These are phyloP conservation scores for Muscicapa adusta DNA, from an alignment of 2,113 vertebrate genomes.

Conservation along the genomic window DNA sequence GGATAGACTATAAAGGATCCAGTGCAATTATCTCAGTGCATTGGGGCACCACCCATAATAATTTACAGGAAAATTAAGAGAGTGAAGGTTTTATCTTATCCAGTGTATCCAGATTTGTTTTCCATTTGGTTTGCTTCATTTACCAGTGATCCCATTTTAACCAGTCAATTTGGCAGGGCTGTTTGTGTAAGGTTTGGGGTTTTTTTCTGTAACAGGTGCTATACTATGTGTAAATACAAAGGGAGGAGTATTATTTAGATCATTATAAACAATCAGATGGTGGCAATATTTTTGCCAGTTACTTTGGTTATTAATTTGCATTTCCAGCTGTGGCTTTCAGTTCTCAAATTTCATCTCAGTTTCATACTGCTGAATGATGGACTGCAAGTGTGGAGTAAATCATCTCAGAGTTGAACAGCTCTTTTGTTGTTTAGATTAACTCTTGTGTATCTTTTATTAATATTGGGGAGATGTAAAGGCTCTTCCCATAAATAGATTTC, in stretches of 20 bases:
- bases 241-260: constrained; percentile 24
- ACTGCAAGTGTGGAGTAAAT: constrained; percentile 23
- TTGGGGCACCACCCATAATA: not conserved
- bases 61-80: constrained; percentile 45
- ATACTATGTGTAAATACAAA: constrained; percentile 70
- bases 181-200: constrained; percentile 30
- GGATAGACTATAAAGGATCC: not conserved
- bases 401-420: constrained; percentile 39
- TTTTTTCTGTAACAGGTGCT: constrained; percentile 72
- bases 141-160: constrained; percentile 55
- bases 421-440: constrained; percentile 19
- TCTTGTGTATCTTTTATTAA: constrained; percentile 34
- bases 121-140: constrained; percentile 38
- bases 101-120: constrained; percentile 29
- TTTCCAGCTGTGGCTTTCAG: constrained; percentile 49
- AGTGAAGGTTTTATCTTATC: constrained; percentile 47
- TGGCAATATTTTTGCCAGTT: constrained; percentile 62
- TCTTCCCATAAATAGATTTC: constrained; percentile 19
- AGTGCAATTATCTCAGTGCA: constrained; percentile 42
- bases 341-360: constrained; percentile 42
- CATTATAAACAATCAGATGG: constrained; percentile 43
- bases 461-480: not conserved
- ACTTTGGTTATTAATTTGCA: constrained; percentile 31
- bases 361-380: constrained; percentile 24
- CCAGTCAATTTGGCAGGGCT: constrained; percentile 26